Base-by-base conservation (phyloP, 1,140 invertebrate genomes). In the Druon quercuslanigerum region DNA sequence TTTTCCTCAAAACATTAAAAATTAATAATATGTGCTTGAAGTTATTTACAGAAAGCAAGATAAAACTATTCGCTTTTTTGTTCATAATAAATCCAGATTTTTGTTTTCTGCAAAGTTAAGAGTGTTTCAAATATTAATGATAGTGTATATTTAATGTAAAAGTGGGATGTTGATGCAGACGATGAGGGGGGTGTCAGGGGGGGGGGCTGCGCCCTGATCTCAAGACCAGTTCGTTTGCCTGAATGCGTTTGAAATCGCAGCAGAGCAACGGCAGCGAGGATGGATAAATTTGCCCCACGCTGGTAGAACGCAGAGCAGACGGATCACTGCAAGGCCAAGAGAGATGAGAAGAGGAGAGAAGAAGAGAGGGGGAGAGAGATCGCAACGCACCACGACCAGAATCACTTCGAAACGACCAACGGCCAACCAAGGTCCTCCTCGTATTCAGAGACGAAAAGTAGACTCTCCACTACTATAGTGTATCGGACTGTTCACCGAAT, bases 211-310 rank as follows among this genome's bases (percentile, higher is more conserved):
- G 3, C 20, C 20, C 20, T 25, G 20, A 25, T 25, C 20, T 25
- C 20, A 66, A 66, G 57, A 33, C 25, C 57, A 40, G 57, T 66
- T 66, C 57, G 20, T 66, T 66, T 66, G 57, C 57, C 57, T 66
- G 57, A 66, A 66, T 66, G 57, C 57, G 57, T 66, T 66, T 66
- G 57, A 40, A 66, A 66, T 66, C 57, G 57, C 57, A 66, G 57
- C 25, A 40, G 25, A 25, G 57, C 33, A 66, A 9, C 40, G 40
- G 57, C 20, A 60, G 54, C 54, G n/a, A 56, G 20, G 56, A 60
- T 60, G 56, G 57, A 66, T 40, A 40, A 66, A 66, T 66, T 66
- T 66, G 57, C 57, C 57, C 6, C 33, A 56, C 57, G 33, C 33
- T 66, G 57, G 40, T 66, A 66, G 57, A 66, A 46, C 8, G 40